phyloP scores from a whole-genome alignment of 2,888 invertebrate species.

The Eledona agricola region DNA sequence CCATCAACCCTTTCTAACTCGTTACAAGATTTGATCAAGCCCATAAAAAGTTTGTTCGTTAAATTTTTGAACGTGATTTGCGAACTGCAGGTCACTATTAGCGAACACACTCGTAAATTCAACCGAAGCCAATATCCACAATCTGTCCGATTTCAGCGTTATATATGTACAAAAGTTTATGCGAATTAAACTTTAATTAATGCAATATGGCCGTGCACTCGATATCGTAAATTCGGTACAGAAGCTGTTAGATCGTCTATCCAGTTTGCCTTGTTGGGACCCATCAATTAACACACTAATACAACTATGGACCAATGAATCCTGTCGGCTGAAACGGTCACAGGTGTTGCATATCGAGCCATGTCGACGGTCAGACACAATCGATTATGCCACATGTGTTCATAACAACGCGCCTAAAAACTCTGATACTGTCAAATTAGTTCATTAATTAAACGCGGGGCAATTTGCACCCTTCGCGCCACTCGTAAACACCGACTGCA shows the following conservation, averaged over 20 bases:
- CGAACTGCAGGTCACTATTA: slow-evolving; percentile 11
- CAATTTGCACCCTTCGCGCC: slow-evolving; percentile 21
- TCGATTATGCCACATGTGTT: slow-evolving; percentile 42
- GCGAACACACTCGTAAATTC: slow-evolving; percentile 32
- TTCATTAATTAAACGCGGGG: slow-evolving; percentile 29
- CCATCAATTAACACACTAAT: slow-evolving; percentile 51
- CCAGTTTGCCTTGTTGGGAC: slow-evolving; percentile 31
- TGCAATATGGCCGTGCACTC: slow-evolving; percentile 37
- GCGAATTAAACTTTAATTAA: slow-evolving; percentile 40
- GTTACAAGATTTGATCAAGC: slow-evolving; percentile 22
- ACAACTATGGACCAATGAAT: slow-evolving; percentile 50
- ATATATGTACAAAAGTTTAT: slow-evolving; percentile 37
- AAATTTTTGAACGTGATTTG: slow-evolving; percentile 19
- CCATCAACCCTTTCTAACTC: slow-evolving; percentile 16
- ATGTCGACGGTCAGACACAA: slow-evolving; percentile 38
- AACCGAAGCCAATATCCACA: slow-evolving; percentile 41
- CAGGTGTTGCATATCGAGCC: slow-evolving; percentile 46
- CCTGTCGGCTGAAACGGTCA: slow-evolving; percentile 47
- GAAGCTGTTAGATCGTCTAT: slow-evolving; percentile 25
- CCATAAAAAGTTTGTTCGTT: slow-evolving; percentile 14
- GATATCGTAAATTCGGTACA: slow-evolving; percentile 39
- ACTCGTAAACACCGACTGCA: slow-evolving; percentile 22
- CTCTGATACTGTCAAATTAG: slow-evolving; percentile 35
- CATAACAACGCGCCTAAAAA: slow-evolving; percentile 39
- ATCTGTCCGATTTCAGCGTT: slow-evolving; percentile 36